A percentile compares a stretch with the other conserved stretches of the same genome.
phyloP scores from a whole-genome alignment of 2,113 vertebrate species.

The Nettapus auritus region DNA sequence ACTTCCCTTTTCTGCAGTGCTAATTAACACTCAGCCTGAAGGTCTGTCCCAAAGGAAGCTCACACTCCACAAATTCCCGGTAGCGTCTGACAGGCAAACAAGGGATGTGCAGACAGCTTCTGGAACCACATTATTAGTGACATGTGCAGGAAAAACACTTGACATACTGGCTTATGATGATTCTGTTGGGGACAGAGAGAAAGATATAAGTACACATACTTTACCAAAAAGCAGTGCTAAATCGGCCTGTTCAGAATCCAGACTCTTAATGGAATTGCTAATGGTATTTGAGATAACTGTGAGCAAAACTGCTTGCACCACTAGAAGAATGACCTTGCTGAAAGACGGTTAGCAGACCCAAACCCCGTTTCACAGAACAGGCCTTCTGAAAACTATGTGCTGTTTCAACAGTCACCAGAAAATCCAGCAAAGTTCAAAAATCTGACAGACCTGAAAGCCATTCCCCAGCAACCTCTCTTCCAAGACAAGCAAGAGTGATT shows the following conservation, averaged over 20 bases:
- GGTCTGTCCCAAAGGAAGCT: constrained; percentile 43
- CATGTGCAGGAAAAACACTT: neutral
- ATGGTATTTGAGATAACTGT: neutral
- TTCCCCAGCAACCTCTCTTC: neutral
- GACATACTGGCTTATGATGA: neutral
- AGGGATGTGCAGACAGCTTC: neutral
- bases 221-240: neutral
- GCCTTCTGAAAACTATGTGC: neutral
- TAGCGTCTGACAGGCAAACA: constrained; percentile 11
- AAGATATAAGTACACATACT: neutral
- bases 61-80: neutral
- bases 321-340: neutral
- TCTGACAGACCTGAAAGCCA: neutral
- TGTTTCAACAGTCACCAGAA: neutral
- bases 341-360: neutral
- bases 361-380: neutral
- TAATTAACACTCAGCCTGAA: constrained; percentile 40
- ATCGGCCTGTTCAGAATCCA: neutral
- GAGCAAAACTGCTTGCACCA: neutral
- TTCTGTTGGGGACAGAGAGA: neutral
- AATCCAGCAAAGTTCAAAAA: neutral
- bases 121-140: neutral
- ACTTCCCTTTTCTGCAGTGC: neutral
- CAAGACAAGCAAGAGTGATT: neutral
- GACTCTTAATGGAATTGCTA: neutral